Evolutionary conservation across 2,797 vertebrate species (phyloP).

Genomic region (Acrossocheilus fasciatus): DNA sequence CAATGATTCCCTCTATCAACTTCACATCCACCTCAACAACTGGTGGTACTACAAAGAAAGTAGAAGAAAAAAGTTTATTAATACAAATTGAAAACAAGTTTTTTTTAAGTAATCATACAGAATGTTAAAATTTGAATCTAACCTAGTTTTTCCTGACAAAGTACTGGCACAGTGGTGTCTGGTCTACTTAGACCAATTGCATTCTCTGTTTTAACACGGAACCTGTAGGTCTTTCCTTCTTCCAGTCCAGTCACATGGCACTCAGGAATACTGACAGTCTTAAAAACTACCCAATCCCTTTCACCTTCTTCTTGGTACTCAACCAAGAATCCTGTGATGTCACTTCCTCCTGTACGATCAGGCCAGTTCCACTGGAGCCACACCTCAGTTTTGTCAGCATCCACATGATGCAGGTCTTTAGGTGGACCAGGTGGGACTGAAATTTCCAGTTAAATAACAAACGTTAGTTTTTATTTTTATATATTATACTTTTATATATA

Average conservation of each 20-base stretch:
- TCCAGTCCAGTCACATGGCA: conserved; percentile 93
- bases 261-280: conserved; percentile 93
- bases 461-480: background rate
- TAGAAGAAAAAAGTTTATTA: background rate
- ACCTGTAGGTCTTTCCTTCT: conserved; percentile 95
- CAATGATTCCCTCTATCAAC: conserved; percentile 93
- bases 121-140: conserved; percentile 56
- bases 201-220: conserved; percentile 96
- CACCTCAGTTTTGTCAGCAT: conserved; percentile 97
- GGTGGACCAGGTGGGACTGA: conserved; percentile 97
- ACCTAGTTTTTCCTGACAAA: conserved; percentile 98
- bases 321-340: conserved; percentile 96
- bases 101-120: background rate
- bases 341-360: conserved; percentile 96
- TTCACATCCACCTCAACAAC: conserved; percentile 93
- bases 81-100: background rate
- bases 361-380: conserved; percentile 97
- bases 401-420: conserved; percentile 94
- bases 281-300: conserved; percentile 93
- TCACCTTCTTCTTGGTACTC: conserved; percentile 96
- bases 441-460: conserved; percentile 27
- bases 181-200: conserved; percentile 93
- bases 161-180: conserved; percentile 97
- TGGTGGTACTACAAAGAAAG: conserved; percentile 86
- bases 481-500: background rate